phyloP scores from a whole-genome alignment of 2,113 vertebrate species.

The Lasiurus borealis region DNA sequence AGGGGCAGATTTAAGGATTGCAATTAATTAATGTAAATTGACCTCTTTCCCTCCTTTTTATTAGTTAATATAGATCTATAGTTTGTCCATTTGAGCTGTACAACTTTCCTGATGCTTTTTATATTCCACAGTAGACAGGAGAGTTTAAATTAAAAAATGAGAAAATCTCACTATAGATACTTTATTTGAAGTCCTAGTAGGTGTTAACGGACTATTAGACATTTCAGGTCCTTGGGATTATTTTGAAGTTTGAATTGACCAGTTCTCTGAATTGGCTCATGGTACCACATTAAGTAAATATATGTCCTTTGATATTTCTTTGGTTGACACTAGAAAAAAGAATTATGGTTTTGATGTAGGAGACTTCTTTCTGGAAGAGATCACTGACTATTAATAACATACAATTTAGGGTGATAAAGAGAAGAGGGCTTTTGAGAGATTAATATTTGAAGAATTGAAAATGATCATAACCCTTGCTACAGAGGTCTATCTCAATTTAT shows the following conservation, averaged over 20 bases:
- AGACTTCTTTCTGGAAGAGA: background rate
- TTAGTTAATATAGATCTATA: background rate
- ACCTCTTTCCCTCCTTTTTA: background rate
- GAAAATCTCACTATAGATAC: background rate
- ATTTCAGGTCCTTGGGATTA: slow-evolving; percentile 26
- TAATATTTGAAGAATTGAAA: slow-evolving; percentile 57
- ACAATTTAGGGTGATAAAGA: background rate
- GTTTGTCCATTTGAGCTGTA: background rate
- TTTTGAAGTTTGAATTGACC: background rate
- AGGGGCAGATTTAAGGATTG: background rate
- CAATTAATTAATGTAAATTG: background rate
- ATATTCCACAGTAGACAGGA: background rate
- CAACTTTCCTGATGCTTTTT: background rate
- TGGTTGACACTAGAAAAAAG: slow-evolving; percentile 37
- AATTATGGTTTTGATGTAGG: slow-evolving; percentile 31
- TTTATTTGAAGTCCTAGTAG: slow-evolving; percentile 5
- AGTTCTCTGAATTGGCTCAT: background rate
- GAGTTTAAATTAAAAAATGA: background rate
- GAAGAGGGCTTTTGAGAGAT: slow-evolving; percentile 43
- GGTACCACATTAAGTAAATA: background rate
- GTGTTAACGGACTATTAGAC: background rate
- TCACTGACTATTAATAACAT: slow-evolving; percentile 45
- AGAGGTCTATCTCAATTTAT: slow-evolving; percentile 55
- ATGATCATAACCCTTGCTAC: slow-evolving; percentile 37
- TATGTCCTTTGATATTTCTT: slow-evolving; percentile 15